Evolutionary conservation across 1,140 invertebrate species (phyloP), one percentile per base, ranked within the genome.

Genomic region (Lycorma delicatula): DNA sequence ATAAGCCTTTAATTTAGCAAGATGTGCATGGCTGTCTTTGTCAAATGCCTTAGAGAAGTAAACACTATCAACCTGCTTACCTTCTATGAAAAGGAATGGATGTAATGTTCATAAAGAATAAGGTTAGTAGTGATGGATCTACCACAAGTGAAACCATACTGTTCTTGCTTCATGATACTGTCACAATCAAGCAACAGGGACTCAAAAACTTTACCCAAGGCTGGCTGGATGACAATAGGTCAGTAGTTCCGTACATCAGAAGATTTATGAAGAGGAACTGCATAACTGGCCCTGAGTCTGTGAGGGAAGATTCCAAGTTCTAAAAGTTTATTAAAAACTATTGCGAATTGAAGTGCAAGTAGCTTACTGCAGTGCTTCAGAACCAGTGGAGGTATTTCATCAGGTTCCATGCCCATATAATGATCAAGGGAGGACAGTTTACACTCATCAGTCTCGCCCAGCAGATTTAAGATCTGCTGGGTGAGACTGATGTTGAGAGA

Each of bases 11-110:
- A 53, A 28, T 22, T 53, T 53, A 20, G 27, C 50, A 53, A 53
- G 31, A 18, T 31, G 27, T 9, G 26, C 9, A 53, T 53, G 50
- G 20, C 20, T 53, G 20, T 28, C 50, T n/a, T 16, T 29, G 31
- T 53, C 50, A 22, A 53, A 53, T 12, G 50, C 50, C 31, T 53
- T 53, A 28, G 50, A 53, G 18, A 53, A 53, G 50, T 53, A 53
- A 22, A 53, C 31, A 18, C 27, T 53, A 28, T 53, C 50, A 31
- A 53, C 50, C 20, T 53, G 50, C 12, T 26, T 13, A 49, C 47
- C 47, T 11, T 12, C 47, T 25, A 12, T 12, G 23, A 49, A 49
- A 25, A 25, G 27, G 22, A 49, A 16, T 25, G 47, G 27, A 49
- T 49, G 7, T 25, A 49, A 7, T 49, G 47, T 11, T 49, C 23